Evolutionary conservation across 2,797 vertebrate species (phyloP).

Genomic region (Sebastiscus tertius): DNA sequence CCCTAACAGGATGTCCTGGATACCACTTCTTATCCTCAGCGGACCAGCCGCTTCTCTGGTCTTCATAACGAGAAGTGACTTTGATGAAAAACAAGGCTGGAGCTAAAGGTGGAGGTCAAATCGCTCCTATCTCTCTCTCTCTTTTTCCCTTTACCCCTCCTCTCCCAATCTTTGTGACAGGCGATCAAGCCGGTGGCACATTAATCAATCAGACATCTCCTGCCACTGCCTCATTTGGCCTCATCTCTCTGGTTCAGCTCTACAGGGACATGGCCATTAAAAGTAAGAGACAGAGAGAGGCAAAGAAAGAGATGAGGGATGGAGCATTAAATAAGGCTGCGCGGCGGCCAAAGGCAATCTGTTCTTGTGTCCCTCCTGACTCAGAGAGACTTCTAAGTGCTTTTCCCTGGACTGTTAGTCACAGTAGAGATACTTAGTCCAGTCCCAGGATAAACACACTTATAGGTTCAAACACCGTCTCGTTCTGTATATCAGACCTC

Average conservation of each 20-base stretch:
- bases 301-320: constrained; percentile 46
- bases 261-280: constrained; percentile 49
- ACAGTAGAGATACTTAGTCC: constrained; percentile 38
- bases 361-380: constrained; percentile 51
- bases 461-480: constrained; percentile 1
- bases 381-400: constrained; percentile 60
- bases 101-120: constrained; percentile 41
- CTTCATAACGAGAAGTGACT: constrained; percentile 12
- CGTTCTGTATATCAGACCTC: not conserved
- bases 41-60: not conserved
- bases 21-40: constrained; percentile 23
- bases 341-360: constrained; percentile 40
- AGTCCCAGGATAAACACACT: constrained; percentile 35
- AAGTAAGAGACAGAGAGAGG: constrained; percentile 34
- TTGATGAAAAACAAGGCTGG: constrained; percentile 16
- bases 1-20: constrained; percentile 49
- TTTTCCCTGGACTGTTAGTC: constrained; percentile 43
- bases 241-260: constrained; percentile 35
- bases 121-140: not conserved
- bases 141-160: not conserved
- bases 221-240: constrained; percentile 25
- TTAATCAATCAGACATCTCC: constrained; percentile 59
- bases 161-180: not conserved
- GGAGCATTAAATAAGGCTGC: constrained; percentile 49
- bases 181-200: constrained; percentile 36